These are phyloP conservation scores for Thymelicus acteon DNA, from an alignment of 2,888 invertebrate genomes.

Conservation along the genomic window DNA sequence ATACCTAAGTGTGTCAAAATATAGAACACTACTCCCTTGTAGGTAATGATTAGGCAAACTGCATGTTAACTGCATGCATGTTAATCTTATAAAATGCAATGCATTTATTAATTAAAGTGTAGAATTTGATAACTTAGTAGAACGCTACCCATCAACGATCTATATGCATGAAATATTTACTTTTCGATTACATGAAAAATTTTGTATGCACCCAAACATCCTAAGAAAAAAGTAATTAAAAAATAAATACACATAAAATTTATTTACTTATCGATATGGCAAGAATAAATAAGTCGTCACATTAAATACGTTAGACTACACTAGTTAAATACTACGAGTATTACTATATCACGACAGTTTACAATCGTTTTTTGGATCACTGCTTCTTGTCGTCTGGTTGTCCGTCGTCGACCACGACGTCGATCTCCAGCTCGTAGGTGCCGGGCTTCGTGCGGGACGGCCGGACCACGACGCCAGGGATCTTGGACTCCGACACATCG, in stretches of 20 bases:
- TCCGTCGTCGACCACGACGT: constrained; percentile 74
- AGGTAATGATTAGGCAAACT: too few relatives aligned
- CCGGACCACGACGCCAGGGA: constrained; percentile 70
- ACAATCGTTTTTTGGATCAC: constrained; percentile 19
- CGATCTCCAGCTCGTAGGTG: constrained; percentile 74
- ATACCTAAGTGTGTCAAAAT: too few relatives aligned
- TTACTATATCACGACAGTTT: constrained; percentile 41
- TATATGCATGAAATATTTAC: too few relatives aligned
- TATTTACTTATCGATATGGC: constrained; percentile 67
- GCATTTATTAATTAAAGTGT: too few relatives aligned
- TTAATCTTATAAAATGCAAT: too few relatives aligned
- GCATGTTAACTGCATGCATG: too few relatives aligned
- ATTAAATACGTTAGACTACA: constrained; percentile 43
- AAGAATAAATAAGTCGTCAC: constrained; percentile 65
- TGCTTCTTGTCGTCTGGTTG: constrained; percentile 62
- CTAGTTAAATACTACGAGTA: constrained; percentile 52
- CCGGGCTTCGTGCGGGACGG: constrained; percentile 73
- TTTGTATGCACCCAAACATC: too few relatives aligned
- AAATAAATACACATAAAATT: constrained; percentile 49
- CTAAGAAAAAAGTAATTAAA: not conserved
- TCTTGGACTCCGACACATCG: constrained; percentile 71
- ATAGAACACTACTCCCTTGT: too few relatives aligned
- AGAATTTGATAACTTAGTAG: too few relatives aligned
- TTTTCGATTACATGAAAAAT: not conserved
- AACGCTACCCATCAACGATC: too few relatives aligned